Base-by-base conservation (phyloP, 2,113 vertebrate genomes). In the Steatornis caripensis region DNA sequence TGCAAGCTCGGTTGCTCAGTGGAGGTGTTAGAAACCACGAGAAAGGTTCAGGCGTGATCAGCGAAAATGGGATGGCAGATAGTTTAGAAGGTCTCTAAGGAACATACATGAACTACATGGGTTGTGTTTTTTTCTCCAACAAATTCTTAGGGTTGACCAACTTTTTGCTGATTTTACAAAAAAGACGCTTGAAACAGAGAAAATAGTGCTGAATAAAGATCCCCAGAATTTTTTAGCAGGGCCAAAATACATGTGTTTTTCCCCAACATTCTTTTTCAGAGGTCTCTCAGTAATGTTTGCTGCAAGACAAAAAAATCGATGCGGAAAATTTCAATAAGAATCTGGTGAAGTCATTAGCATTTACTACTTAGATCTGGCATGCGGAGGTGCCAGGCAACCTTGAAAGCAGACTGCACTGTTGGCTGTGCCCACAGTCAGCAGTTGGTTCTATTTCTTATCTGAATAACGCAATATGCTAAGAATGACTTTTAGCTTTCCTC, bases 391-490 rank as follows among this genome's bases (percentile, higher is more conserved):
- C 72, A 93, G 65, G 87, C 84, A 95, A 41, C 87, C 74, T 79
- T 91, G 88, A 69, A 61, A 94, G 45, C 82, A 95, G 78, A 27
- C n/a, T 49, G 43, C 72, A 70, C 61, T 69, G 45, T 41, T 87
- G 75, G 57, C 91, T 89, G 53, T 72, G 74, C 55, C 55, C 54
- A 8, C 60, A 41, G 54, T 15, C 78, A 62, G 86, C 75, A 64
- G 30, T n/a, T 83, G 53, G 57, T 58, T 62, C 68, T 69, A 10
- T 19, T 88, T 72, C 75, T 95, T 95, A 92, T 69, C 79, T 92
- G 64, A 72, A 55, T 53, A 79, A 79, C 0, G 2, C 34, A 60
- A 83, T n/a, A 80, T 5, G 26, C 45, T 16, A 62, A 74, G 87
- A 94, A 85, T 72, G 66, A 84, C 51, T 83, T 81, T 69, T 65